phyloP scores from a whole-genome alignment of 2,888 invertebrate species.

The Sialis lutaria region DNA sequence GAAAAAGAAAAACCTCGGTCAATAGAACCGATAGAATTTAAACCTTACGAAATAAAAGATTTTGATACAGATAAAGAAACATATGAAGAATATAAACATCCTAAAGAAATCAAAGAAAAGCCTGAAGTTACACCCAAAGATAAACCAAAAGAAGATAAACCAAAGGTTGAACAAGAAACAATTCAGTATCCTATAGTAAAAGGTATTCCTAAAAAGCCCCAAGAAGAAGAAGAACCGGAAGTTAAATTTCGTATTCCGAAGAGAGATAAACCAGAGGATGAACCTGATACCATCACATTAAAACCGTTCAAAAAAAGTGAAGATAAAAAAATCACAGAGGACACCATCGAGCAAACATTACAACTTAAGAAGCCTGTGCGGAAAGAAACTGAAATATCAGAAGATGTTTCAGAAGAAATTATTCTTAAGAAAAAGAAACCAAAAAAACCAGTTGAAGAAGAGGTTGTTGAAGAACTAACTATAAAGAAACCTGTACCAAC shows the following conservation, averaged over 20 bases:
- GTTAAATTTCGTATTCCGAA: slow-evolving; percentile 19
- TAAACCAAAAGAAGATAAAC: slow-evolving; percentile 19
- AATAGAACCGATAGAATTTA: slow-evolving; percentile 8
- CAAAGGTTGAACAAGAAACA: slow-evolving; percentile 23
- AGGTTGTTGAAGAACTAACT: slow-evolving; percentile 17
- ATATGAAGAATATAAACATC: slow-evolving; percentile 17
- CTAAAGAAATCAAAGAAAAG: slow-evolving; percentile 18
- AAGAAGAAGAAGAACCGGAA: slow-evolving; percentile 22
- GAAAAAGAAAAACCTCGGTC: slow-evolving; percentile 11
- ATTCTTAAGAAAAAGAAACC: slow-evolving; percentile 11
- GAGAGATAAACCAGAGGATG: slow-evolving; percentile 13
- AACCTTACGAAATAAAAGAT: slow-evolving; percentile 12
- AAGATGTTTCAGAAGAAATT: slow-evolving; percentile 15
- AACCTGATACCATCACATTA: slow-evolving; percentile 14
- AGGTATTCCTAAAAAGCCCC: slow-evolving; percentile 19
- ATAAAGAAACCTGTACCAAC: slow-evolving; percentile 15
- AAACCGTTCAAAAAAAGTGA: slow-evolving; percentile 9
- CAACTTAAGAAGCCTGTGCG: slow-evolving; percentile 6
- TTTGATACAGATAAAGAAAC: slow-evolving; percentile 16
- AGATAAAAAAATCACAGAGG: slow-evolving; percentile 11
- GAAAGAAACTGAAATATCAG: slow-evolving; percentile 21
- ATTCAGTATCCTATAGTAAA: slow-evolving; percentile 24
- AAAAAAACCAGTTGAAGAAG: slow-evolving; percentile 13
- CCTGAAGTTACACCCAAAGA: slow-evolving; percentile 11
- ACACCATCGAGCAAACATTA: slow-evolving; percentile 8